These are phyloP conservation scores for Syrphus vitripennis DNA, from an alignment of 2,888 invertebrate genomes.

Conservation along the genomic window DNA sequence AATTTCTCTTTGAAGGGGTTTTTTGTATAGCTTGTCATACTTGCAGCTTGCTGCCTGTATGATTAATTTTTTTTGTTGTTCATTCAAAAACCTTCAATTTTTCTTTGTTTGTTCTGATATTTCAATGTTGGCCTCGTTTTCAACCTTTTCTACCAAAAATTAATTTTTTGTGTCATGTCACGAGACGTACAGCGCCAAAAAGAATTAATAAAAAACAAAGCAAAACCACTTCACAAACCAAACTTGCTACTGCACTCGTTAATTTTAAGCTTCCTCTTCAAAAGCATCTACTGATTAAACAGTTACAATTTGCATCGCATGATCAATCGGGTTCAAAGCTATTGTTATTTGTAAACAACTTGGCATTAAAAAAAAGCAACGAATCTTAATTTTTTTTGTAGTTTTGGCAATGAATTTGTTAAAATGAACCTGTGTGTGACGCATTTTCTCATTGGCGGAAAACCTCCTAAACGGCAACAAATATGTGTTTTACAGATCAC, in stretches of 20 bases:
- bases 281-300: conserved; percentile 14
- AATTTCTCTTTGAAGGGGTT: not conserved
- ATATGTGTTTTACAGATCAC: no score
- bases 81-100: no score
- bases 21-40: no score
- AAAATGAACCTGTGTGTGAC: not conserved
- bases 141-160: not conserved
- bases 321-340: not conserved
- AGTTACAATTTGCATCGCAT: not conserved
- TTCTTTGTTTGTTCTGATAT: no score
- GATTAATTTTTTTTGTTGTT: no score
- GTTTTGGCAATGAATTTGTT: not conserved
- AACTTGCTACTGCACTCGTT: conserved; percentile 5
- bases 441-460: no score
- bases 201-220: conserved; percentile 2
- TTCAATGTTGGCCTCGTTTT: no score
- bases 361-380: not conserved
- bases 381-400: conserved; percentile 1
- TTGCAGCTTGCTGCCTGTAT: no score
- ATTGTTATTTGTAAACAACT: not conserved
- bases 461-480: no score
- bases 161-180: not conserved
- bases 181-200: not conserved
- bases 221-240: not conserved
- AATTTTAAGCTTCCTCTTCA: not conserved